Evolutionary conservation across 2,113 vertebrate genomes (phyloP).

Genomic region (Colius striatus): DNA sequence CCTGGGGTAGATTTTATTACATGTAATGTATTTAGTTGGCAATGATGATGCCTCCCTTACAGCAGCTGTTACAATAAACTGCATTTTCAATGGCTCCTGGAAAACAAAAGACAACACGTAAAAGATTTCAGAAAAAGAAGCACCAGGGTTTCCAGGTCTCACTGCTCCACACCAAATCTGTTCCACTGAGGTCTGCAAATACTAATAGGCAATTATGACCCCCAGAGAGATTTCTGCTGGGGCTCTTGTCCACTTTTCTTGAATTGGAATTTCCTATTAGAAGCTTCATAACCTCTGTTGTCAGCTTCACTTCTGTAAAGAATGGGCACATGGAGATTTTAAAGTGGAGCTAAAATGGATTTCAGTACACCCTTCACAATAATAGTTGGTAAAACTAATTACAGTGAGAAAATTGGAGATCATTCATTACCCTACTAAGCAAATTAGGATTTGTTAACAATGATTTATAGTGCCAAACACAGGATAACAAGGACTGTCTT

Average conservation of each 20-base stretch:
- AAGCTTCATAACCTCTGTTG: neutral
- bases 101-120: constrained; percentile 52
- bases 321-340: constrained; percentile 36
- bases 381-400: constrained; percentile 69
- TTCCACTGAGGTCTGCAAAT: constrained; percentile 20
- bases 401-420: constrained; percentile 65
- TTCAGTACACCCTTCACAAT: constrained; percentile 40
- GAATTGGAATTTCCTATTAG: neutral
- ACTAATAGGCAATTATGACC: constrained; percentile 30
- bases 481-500: constrained; percentile 36
- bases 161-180: neutral
- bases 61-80: constrained; percentile 34
- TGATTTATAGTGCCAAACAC: constrained; percentile 63
- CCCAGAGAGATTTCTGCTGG: neutral
- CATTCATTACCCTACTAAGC: constrained; percentile 68
- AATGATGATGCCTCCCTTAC: constrained; percentile 32
- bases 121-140: constrained; percentile 33
- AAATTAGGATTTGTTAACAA: constrained; percentile 71
- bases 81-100: constrained; percentile 52
- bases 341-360: constrained; percentile 26
- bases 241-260: neutral
- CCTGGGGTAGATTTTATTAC: constrained; percentile 45
- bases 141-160: constrained; percentile 19
- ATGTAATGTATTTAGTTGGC: constrained; percentile 42
- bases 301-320: constrained; percentile 35